A percentile compares a stretch with the other conserved stretches of the same genome.
phyloP scores from a whole-genome alignment of 2,797 vertebrate genomes.

The Acanthopagrus latus region DNA sequence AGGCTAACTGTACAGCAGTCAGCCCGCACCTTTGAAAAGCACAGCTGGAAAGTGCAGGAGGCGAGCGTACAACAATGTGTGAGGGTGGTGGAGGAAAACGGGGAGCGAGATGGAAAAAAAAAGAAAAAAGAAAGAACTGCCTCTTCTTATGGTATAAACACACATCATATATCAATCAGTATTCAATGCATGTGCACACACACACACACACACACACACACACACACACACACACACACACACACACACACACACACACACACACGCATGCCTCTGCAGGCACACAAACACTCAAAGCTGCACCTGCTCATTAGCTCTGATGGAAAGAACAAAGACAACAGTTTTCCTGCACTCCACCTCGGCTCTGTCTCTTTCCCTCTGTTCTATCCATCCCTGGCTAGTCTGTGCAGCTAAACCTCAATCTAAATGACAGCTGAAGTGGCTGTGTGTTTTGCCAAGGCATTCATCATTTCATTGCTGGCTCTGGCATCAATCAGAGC shows the following conservation, averaged over 20 bases:
- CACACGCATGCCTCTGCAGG: not conserved
- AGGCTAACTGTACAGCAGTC: conserved; percentile 60
- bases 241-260: conserved; percentile 6
- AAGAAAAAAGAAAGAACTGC: not conserved
- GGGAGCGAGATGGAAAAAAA: not conserved
- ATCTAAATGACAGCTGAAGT: conserved; percentile 61
- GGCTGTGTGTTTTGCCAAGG: conserved; percentile 61
- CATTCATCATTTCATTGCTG: conserved; percentile 53
- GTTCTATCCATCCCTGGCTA: conserved; percentile 21
- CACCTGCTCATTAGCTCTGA: conserved; percentile 79
- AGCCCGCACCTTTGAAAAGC: conserved; percentile 41
- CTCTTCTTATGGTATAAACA: conserved; percentile 30
- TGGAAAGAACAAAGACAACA: conserved; percentile 63
- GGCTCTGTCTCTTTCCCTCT: conserved; percentile 36
- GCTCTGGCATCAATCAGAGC: conserved; percentile 54
- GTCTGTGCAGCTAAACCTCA: conserved; percentile 55
- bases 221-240: conserved; percentile 5
- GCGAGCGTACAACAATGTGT: conserved; percentile 33
- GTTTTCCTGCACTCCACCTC: conserved; percentile 46
- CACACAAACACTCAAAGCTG: conserved; percentile 36
- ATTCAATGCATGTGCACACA: conserved; percentile 3
- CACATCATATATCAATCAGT: conserved; percentile 43
- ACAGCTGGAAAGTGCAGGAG: conserved; percentile 48
- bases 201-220: conserved; percentile 3
- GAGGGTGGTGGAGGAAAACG: conserved; percentile 11